A percentile compares a stretch with the other conserved stretches of the same genome.
Evolutionary conservation across 2,113 vertebrate genomes (phyloP).

Genomic region (Puntigrus tetrazona): DNA sequence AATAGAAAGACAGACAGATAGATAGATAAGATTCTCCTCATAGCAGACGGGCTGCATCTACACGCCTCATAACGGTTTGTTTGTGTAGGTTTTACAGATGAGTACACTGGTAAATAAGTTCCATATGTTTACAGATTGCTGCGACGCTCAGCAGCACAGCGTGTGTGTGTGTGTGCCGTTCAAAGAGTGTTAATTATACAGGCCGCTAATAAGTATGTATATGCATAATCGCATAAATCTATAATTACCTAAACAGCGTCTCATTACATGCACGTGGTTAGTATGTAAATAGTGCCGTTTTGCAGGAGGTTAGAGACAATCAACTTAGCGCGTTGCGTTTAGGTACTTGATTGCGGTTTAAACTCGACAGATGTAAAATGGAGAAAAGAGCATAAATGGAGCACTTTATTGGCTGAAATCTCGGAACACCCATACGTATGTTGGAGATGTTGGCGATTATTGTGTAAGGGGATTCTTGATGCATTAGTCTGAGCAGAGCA

Average conservation of each 20-base stretch:
- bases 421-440: not conserved
- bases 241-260: conserved; percentile 51
- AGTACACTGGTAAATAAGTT: conserved; percentile 28
- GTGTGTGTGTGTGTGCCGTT: conserved; percentile 13
- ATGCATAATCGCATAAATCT: conserved; percentile 55
- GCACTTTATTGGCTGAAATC: not conserved
- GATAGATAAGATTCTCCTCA: too few species aligned
- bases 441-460: not conserved
- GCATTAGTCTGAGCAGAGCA: too few species aligned
- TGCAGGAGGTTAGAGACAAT: not conserved
- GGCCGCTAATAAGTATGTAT: conserved; percentile 48
- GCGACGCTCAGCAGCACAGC: conserved; percentile 23
- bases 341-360: not conserved
- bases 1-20: too few species aligned
- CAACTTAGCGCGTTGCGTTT: not conserved
- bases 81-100: not conserved
- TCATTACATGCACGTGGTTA: conserved; percentile 44
- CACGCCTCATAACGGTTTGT: not conserved
- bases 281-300: conserved; percentile 47
- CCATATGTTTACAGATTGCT: conserved; percentile 36
- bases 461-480: too few species aligned
- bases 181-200: conserved; percentile 51
- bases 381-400: not conserved
- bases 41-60: not conserved
- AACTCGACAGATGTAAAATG: not conserved